Percentiles rank a stretch among this genome's conserved stretches.
Conservation (phyloP, 2,888 invertebrate genomes). For the Chrysina gloriosa region DNA sequence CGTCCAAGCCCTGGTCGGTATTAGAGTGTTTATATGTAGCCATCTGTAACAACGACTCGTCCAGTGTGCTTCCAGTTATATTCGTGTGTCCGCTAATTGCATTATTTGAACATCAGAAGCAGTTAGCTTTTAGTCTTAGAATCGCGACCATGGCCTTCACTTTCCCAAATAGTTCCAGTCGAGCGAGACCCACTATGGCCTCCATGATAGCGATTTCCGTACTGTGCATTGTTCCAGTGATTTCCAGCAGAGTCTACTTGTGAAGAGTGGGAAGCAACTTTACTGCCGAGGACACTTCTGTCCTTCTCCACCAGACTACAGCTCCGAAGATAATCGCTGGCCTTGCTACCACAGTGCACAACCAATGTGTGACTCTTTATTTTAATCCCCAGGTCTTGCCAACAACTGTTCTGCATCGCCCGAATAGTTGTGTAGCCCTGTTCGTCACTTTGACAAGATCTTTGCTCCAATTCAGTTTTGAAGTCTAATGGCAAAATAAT, state of each 20-base stretch:
- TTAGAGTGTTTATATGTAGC: too few relatives aligned
- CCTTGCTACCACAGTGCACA: neutral
- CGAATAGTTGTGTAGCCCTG: neutral
- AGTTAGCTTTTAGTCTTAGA: neutral
- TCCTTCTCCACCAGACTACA: conserved; percentile 1
- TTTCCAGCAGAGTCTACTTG: neutral
- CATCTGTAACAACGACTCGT: neutral
- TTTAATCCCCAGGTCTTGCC: neutral
- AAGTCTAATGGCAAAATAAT: neutral
- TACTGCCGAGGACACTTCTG: neutral
- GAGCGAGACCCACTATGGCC: neutral
- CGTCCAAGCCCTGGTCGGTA: too few relatives aligned
- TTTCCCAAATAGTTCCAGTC: neutral
- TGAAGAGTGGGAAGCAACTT: neutral
- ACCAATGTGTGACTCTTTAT: neutral
- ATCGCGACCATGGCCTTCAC: neutral
- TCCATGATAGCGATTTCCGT: neutral
- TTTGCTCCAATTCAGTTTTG: neutral
- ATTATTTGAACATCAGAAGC: too few relatives aligned
- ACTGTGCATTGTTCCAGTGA: neutral
- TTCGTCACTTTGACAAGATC: neutral
- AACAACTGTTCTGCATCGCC: neutral
- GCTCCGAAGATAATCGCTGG: too few relatives aligned
- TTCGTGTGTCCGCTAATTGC: too few relatives aligned
- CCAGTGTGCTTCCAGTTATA: neutral